A percentile compares a stretch with the other conserved stretches of the same genome.
phyloP scores from a whole-genome alignment of 2,888 invertebrate genomes.

The Lepeophtheirus nordmannii region DNA sequence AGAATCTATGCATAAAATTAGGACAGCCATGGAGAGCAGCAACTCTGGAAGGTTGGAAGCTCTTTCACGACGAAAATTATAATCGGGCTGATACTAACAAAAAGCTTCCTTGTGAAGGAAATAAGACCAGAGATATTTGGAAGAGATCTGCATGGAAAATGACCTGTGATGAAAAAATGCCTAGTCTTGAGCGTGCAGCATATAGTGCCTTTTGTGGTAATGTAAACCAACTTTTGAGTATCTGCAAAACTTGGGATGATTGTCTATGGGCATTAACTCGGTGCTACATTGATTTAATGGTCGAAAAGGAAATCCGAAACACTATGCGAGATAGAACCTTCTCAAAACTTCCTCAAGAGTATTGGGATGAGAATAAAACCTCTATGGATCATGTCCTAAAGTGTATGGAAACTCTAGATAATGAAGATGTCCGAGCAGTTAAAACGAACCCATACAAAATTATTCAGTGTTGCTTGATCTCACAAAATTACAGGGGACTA shows the following conservation, averaged over 20 bases:
- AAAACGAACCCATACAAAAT: conserved; percentile 51
- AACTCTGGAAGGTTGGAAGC: conserved; percentile 72
- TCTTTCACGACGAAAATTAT: conserved; percentile 70
- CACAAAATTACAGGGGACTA: conserved; percentile 53
- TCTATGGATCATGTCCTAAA: conserved; percentile 52
- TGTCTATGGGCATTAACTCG: conserved; percentile 72
- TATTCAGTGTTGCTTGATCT: conserved; percentile 68
- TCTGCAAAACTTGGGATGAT: conserved; percentile 64
- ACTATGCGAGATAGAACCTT: conserved; percentile 41
- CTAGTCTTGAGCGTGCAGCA: conserved; percentile 43
- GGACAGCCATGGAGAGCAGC: conserved; percentile 87
- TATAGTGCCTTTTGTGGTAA: conserved; percentile 69
- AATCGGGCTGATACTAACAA: conserved; percentile 34
- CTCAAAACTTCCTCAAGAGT: conserved; percentile 46
- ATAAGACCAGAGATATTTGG: conserved; percentile 51
- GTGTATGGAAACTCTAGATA: conserved; percentile 47
- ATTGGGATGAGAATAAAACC: conserved; percentile 46
- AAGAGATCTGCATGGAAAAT: conserved; percentile 43
- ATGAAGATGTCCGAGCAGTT: conserved; percentile 42
- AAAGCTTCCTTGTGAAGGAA: conserved; percentile 55
- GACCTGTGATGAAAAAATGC: conserved; percentile 33
- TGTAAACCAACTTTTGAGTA: conserved; percentile 54
- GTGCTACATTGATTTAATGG: conserved; percentile 62
- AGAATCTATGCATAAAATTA: conserved; percentile 61
- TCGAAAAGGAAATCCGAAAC: conserved; percentile 58